Percentiles rank a stretch among this genome's conserved stretches.
Evolutionary conservation across 2,888 invertebrate genomes (phyloP).

Genomic region (Amphipoea oculea): DNA sequence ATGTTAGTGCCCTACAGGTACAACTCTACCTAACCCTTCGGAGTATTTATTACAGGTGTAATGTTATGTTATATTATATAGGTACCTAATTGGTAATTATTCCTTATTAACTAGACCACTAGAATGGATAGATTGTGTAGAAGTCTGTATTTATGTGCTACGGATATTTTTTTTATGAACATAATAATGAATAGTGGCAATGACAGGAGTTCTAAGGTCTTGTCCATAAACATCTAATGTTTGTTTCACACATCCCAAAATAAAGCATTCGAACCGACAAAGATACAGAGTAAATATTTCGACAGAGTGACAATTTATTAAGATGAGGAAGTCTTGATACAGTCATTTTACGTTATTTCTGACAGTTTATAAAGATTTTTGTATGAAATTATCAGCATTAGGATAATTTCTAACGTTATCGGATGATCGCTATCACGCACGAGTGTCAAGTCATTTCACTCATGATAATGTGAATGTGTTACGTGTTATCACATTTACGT

Average conservation of each 20-base stretch:
- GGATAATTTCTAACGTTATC: neutral
- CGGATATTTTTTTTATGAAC: neutral
- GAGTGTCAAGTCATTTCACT: constrained; percentile 3
- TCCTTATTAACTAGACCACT: no score
- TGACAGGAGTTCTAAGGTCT: neutral
- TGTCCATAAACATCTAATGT: neutral
- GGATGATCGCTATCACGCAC: constrained; percentile 24
- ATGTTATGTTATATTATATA: no score
- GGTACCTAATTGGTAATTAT: neutral
- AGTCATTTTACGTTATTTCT: neutral
- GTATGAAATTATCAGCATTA: constrained; percentile 8
- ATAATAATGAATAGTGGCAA: neutral
- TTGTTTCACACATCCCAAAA: constrained; percentile 29
- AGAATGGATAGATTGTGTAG: neutral
- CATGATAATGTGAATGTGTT: constrained; percentile 28
- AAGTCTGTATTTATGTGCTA: no score
- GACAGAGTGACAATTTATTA: constrained; percentile 15
- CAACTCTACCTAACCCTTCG: no score
- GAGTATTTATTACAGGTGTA: no score
- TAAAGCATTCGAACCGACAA: neutral
- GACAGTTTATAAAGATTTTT: neutral
- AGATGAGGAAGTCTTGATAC: constrained; percentile 9
- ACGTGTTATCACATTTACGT: constrained; percentile 24
- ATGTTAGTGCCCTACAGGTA: no score
- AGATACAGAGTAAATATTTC: constrained; percentile 16